These are phyloP conservation scores for Actinemys pallida DNA, from an alignment of 2,113 vertebrate genomes.

Conservation along the genomic window DNA sequence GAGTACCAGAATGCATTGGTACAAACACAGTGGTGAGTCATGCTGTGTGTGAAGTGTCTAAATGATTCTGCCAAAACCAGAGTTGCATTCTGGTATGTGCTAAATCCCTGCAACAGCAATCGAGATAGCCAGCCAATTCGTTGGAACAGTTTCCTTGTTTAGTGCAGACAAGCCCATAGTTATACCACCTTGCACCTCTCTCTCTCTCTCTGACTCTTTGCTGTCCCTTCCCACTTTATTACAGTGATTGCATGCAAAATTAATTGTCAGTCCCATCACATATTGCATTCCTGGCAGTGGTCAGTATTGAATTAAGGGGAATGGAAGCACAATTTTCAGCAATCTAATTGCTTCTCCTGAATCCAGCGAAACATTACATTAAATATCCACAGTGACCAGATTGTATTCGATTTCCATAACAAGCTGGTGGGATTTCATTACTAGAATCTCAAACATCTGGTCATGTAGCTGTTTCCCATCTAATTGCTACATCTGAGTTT, in stretches of 20 bases:
- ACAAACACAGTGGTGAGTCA: background rate
- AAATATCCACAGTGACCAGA: conserved; percentile 81
- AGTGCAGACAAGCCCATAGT: background rate
- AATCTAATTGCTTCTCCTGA: conserved; percentile 80
- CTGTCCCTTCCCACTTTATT: background rate
- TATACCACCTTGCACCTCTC: background rate
- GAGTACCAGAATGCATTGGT: background rate
- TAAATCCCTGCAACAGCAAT: background rate
- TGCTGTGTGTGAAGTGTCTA: background rate
- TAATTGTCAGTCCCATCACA: conserved; percentile 65
- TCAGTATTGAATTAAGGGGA: conserved; percentile 75
- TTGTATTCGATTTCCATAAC: conserved; percentile 83
- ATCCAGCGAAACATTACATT: conserved; percentile 83
- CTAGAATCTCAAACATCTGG: conserved; percentile 67
- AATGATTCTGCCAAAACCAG: background rate
- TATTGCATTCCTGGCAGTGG: conserved; percentile 52
- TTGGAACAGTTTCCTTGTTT: background rate
- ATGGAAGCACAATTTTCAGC: conserved; percentile 74
- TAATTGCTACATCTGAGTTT: conserved; percentile 20
- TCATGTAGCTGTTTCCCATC: conserved; percentile 76
- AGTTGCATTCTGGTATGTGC: background rate
- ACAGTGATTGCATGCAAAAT: conserved; percentile 59
- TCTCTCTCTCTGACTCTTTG: background rate
- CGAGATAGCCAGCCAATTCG: background rate
- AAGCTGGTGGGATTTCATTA: conserved; percentile 83